Evolutionary conservation across 2,888 invertebrate genomes (phyloP).

Genomic region (Brenthis ino): DNA sequence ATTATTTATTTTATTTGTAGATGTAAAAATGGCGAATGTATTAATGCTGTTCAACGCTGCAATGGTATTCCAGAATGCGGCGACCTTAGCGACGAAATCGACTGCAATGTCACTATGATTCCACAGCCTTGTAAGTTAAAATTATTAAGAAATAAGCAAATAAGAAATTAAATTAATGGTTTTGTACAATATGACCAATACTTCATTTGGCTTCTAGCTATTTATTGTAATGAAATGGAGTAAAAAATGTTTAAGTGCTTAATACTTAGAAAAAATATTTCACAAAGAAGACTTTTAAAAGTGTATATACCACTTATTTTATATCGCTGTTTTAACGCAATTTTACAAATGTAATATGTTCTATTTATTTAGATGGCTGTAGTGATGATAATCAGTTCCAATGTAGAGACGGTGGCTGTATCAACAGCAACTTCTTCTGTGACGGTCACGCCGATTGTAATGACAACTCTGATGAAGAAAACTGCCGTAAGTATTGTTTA

Average conservation of each 20-base stretch:
- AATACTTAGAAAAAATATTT: no score
- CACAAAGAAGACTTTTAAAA: no score
- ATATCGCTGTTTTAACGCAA: neutral
- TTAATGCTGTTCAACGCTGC: conserved; percentile 72
- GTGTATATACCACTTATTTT: neutral
- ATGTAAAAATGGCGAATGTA: conserved; percentile 75
- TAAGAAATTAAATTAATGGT: neutral
- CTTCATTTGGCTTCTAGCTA: neutral
- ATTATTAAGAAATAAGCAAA: neutral
- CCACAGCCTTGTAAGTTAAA: conserved; percentile 50
- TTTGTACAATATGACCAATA: no score
- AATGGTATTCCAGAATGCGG: conserved; percentile 82
- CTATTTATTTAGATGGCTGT: conserved; percentile 51
- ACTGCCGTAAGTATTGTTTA: conserved; percentile 70
- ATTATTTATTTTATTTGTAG: conserved; percentile 54
- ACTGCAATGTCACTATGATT: conserved; percentile 70
- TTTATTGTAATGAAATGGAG: neutral
- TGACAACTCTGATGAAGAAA: conserved; percentile 84
- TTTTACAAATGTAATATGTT: neutral
- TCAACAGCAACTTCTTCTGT: conserved; percentile 83
- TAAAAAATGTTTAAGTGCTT: neutral
- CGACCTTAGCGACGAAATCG: conserved; percentile 81
- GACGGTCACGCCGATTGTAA: conserved; percentile 83
- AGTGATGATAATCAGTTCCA: conserved; percentile 51
- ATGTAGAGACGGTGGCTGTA: conserved; percentile 81